Base-by-base conservation (phyloP, 1,140 invertebrate species). In the Camponotus vicinus region DNA sequence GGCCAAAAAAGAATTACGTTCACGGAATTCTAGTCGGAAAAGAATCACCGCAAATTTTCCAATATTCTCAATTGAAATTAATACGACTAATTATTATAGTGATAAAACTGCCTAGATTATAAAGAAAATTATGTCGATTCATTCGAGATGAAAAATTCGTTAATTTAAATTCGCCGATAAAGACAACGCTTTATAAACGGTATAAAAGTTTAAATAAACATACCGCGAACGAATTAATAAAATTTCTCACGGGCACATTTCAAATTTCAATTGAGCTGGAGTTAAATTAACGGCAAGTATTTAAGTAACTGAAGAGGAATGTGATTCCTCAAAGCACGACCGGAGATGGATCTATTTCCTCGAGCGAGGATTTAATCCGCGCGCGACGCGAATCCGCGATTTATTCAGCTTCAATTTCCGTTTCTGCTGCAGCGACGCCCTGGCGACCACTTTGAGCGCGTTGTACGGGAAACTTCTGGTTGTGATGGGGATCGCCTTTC, bases 401-500 rank as follows among this genome's bases (percentile, higher is more conserved):
- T 71, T 77, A 57, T 87, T 87, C 69, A 67, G 59, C 32, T 70
- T 85, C 84, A 87, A 86, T 88, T 93, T 91, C 88, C 88, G 91
- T 93, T 93, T 92, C 40, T 85, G 70, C 64, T 64, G 75, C 93
- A 98, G 98, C 73, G 97, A 98, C 94, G 97, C 97, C 73, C 95
- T 98, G 88, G 97, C 98, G 82, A 97, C 97, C 27, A 97, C 98
- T 21, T 95, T 99, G 75, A 99, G 98, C 89, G 98, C 98, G 0
- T 96, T 99, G 4, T 99, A 99, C 93, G 98, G 98, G n/a, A 99
- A 99, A 94, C 95, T 99, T 3, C 94, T 99, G 70, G 98, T 99
- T 37, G 98, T 99, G 15, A 98, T 99, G 97, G 98, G 98, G 34
- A 97, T 98, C 90, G 98, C 98, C 8, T 98, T 99, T 95, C 98